Percentiles rank a stretch among this genome's conserved stretches.
These are phyloP conservation scores for Tridacna crocea DNA, from an alignment of 2,888 invertebrate species.

Conservation along the genomic window DNA sequence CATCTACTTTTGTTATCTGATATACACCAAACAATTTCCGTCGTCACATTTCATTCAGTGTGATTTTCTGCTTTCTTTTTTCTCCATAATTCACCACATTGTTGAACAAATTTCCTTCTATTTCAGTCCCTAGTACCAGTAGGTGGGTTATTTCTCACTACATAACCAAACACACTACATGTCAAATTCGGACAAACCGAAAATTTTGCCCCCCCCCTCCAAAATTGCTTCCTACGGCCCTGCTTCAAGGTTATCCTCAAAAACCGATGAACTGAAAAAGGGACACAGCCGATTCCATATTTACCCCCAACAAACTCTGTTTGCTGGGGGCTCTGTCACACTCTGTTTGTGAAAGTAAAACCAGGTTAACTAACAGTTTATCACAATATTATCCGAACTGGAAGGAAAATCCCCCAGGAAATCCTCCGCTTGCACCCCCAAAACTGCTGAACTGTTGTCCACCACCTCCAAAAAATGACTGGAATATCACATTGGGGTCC, in stretches of 20 bases:
- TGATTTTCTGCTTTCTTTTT: too few relatives aligned
- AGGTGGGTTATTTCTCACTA: too few relatives aligned
- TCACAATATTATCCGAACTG: conserved; percentile 87
- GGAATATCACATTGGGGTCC: conserved; percentile 94
- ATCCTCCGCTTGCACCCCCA: conserved; percentile 83
- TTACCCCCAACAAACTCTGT: neutral
- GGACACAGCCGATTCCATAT: neutral
- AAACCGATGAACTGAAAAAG: neutral
- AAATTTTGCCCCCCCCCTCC: too few relatives aligned
- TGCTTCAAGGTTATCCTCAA: neutral
- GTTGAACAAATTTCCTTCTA: too few relatives aligned
- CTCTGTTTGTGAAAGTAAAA: neutral
- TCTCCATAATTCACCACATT: too few relatives aligned
- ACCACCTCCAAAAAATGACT: conserved; percentile 90
- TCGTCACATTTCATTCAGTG: too few relatives aligned
- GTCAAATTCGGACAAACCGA: too few relatives aligned
- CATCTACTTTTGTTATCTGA: too few relatives aligned
- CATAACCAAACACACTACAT: too few relatives aligned
- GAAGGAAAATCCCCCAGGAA: conserved; percentile 87
- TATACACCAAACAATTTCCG: too few relatives aligned
- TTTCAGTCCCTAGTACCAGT: too few relatives aligned
- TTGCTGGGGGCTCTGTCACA: neutral
- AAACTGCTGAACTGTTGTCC: conserved; percentile 68
- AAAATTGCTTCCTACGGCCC: too few relatives aligned
- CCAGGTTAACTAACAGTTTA: neutral